Percentiles rank a stretch among this genome's conserved stretches.
Evolutionary conservation across 2,113 vertebrate genomes (phyloP).

Genomic region (Chrysemys picta): DNA sequence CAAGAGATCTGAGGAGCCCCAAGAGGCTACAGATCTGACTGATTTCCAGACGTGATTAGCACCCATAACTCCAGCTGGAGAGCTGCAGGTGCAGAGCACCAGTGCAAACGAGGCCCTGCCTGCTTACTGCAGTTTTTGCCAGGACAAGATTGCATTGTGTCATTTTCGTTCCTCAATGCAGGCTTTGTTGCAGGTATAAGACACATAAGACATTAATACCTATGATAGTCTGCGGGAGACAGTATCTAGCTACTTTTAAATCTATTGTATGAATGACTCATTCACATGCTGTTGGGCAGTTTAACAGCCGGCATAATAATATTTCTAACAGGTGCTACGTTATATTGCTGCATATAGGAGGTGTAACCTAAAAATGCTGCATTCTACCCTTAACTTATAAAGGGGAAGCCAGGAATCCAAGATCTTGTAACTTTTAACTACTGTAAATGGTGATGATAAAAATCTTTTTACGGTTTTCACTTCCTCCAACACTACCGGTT

Average conservation of each 20-base stretch:
- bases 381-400: not conserved
- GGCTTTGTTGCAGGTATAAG: not conserved
- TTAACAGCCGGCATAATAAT: not conserved
- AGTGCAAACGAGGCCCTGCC: fast-evolving
- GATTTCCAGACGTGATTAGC: not conserved
- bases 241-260: not conserved
- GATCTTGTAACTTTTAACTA: not conserved
- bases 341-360: not conserved
- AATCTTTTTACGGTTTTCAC: not conserved
- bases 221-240: not conserved
- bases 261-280: not conserved
- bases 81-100: not conserved
- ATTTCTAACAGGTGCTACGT: not conserved
- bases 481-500: not conserved
- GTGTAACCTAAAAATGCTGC: not conserved
- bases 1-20: not conserved
- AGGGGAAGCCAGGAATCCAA: not conserved
- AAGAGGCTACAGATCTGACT: not conserved
- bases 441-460: not conserved
- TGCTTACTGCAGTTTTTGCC: not conserved
- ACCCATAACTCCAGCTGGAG: not conserved
- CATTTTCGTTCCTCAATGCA: not conserved
- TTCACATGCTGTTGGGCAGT: not conserved
- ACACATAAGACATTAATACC: not conserved
- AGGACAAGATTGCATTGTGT: not conserved